These are phyloP conservation scores for Gymnarchus niloticus DNA, from an alignment of 2,113 vertebrate genomes.

Conservation along the genomic window DNA sequence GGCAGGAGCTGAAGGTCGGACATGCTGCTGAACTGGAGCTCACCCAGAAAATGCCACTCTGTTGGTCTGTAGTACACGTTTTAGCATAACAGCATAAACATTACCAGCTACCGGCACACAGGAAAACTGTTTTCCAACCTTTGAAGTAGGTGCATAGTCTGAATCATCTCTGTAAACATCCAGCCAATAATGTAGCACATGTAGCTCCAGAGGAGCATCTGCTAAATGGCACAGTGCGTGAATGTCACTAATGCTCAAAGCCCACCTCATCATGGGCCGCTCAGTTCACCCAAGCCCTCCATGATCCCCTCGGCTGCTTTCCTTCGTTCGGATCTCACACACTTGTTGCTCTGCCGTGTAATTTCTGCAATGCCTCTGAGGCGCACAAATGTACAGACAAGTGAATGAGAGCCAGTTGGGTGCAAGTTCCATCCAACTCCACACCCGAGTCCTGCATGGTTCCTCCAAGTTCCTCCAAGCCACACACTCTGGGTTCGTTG, in stretches of 20 bases:
- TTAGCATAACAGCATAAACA: not conserved
- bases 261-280: not conserved
- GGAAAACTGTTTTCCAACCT: not conserved
- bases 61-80: not conserved
- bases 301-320: too few species aligned
- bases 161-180: not conserved
- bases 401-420: too few species aligned
- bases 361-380: too few species aligned
- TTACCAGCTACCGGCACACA: not conserved
- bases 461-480: not conserved
- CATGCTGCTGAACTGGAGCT: not conserved
- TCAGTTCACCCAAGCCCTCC: too few species aligned
- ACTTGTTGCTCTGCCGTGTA: too few species aligned
- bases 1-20: not conserved
- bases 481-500: not conserved
- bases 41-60: not conserved
- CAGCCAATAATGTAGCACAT: not conserved
- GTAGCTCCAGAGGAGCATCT: not conserved
- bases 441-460: not conserved
- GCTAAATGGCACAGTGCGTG: not conserved
- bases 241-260: not conserved
- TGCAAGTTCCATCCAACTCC: not conserved
- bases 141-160: not conserved
- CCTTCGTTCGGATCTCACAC: too few species aligned
- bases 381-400: too few species aligned